Percentiles rank a stretch among this genome's conserved stretches.
Evolutionary conservation across 92 coral and sea anemone species (phyloP).

Genomic region (Zoanthus sansibaricus): DNA sequence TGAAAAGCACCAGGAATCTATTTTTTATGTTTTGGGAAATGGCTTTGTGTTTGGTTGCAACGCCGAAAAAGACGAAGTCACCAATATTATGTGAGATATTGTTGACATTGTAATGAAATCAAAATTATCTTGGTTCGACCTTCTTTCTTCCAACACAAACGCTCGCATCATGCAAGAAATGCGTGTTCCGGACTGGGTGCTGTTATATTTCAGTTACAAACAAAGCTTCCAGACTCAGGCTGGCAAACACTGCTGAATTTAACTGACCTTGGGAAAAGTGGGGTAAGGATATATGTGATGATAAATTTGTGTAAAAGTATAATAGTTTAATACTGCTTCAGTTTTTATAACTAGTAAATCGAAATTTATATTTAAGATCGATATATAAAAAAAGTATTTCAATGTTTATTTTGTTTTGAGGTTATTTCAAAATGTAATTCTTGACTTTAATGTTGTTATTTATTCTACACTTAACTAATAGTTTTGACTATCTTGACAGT

Average conservation of each 20-base stretch:
- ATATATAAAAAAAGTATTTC: neutral
- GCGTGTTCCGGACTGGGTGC: neutral
- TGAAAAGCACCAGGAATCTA: constrained; percentile 20
- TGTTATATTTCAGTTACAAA: constrained; percentile 56
- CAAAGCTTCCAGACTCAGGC: constrained; percentile 66
- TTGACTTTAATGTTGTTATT: constrained; percentile 2
- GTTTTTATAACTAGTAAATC: neutral
- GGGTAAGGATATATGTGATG: constrained; percentile 48
- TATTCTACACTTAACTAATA: neutral
- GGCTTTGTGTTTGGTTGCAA: constrained; percentile 19
- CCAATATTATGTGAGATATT: constrained; percentile 28
- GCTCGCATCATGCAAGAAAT: constrained; percentile 41
- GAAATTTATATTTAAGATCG: neutral
- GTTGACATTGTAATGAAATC: constrained; percentile 58
- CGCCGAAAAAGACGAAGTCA: constrained; percentile 17
- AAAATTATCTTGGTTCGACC: constrained; percentile 48
- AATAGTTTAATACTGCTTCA: too few species aligned
- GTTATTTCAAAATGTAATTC: neutral
- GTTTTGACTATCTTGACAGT: neutral
- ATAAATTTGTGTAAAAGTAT: neutral
- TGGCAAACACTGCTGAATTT: constrained; percentile 67
- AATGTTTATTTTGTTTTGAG: neutral
- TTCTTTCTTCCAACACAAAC: constrained; percentile 47
- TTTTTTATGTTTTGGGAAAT: constrained; percentile 30
- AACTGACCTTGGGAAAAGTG: constrained; percentile 68